Evolutionary conservation across 2,888 invertebrate genomes (phyloP).

Genomic region (Tenthredo mesomela): DNA sequence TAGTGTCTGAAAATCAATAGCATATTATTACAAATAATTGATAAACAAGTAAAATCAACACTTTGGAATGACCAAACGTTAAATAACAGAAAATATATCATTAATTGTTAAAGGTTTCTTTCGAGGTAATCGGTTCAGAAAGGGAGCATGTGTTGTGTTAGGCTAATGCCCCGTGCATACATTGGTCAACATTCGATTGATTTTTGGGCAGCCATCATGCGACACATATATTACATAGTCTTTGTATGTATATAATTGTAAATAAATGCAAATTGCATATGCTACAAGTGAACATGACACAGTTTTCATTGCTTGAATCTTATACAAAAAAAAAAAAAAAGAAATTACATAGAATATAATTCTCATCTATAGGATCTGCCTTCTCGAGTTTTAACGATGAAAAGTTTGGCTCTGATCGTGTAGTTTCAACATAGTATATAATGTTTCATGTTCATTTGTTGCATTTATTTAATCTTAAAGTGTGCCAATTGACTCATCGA

Average conservation of each 20-base stretch:
- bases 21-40: slow-evolving; percentile 48
- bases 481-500: slow-evolving; percentile 15
- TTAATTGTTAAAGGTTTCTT: slow-evolving; percentile 50
- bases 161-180: slow-evolving; percentile 50
- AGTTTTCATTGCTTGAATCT: neutral
- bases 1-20: slow-evolving; percentile 51
- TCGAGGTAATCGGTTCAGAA: slow-evolving; percentile 48
- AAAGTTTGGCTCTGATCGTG: neutral
- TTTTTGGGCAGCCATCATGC: slow-evolving; percentile 72
- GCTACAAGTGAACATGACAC: slow-evolving; percentile 37
- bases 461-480: neutral
- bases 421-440: neutral
- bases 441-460: slow-evolving; percentile 27
- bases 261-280: neutral
- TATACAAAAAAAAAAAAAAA: neutral
- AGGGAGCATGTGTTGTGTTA: slow-evolving; percentile 49
- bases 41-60: slow-evolving; percentile 42
- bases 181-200: slow-evolving; percentile 50
- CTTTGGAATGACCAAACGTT: slow-evolving; percentile 32
- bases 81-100: slow-evolving; percentile 45
- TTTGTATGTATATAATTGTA: slow-evolving; percentile 55
- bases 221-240: slow-evolving; percentile 70
- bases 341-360: neutral
- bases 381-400: neutral
- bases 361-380: neutral